phyloP scores from a whole-genome alignment of 2,797 vertebrate genomes.

The Heliangelus exortis region DNA sequence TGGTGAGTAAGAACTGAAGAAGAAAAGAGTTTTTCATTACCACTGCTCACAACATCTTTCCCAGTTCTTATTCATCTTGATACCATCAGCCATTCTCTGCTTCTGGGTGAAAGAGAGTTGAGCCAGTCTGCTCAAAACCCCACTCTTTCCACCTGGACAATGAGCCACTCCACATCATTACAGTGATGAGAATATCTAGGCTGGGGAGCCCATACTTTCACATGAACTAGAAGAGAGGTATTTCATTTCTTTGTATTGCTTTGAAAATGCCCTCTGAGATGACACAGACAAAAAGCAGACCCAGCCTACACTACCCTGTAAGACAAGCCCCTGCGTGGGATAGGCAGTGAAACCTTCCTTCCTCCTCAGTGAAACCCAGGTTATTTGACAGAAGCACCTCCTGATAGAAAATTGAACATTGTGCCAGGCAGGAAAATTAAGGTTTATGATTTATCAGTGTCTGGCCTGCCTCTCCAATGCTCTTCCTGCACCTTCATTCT shows the following conservation, averaged over 20 bases:
- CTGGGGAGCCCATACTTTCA: background rate
- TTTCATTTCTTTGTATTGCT: background rate
- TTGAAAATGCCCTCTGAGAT: background rate
- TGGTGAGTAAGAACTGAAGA: constrained; percentile 12
- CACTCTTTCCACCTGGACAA: background rate
- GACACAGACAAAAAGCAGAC: background rate
- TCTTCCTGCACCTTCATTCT: constrained; percentile 6
- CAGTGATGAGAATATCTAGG: background rate
- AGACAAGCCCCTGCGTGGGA: background rate
- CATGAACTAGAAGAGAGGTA: background rate
- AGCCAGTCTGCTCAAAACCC: background rate
- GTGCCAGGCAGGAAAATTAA: constrained; percentile 21
- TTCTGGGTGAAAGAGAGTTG: background rate
- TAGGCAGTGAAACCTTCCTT: background rate
- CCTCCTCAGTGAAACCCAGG: background rate
- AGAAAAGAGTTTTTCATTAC: constrained; percentile 4
- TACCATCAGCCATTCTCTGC: background rate
- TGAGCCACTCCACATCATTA: background rate
- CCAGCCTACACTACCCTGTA: background rate
- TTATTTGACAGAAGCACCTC: background rate
- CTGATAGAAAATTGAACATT: background rate
- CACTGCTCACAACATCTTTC: background rate
- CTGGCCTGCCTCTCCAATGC: background rate
- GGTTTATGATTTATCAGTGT: background rate
- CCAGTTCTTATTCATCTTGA: constrained; percentile 7